These are phyloP conservation scores for Augiades crinisus DNA, from an alignment of 2,888 invertebrate species.

Conservation along the genomic window DNA sequence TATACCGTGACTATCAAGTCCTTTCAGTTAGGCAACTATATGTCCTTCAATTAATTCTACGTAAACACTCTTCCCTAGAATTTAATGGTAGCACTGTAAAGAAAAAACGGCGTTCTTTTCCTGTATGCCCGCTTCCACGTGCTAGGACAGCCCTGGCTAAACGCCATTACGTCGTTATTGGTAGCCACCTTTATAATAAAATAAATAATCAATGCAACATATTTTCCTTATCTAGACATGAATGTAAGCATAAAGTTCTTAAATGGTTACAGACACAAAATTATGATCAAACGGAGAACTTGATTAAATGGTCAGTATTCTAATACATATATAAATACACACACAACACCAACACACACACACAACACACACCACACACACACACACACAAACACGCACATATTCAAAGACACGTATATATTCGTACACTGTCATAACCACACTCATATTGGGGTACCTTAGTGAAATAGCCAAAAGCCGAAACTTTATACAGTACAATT, in stretches of 20 bases:
- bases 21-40: constrained; percentile 7
- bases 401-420: too few species aligned
- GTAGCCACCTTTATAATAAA: constrained; percentile 5
- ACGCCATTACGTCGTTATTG: background rate
- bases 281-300: constrained; percentile 1
- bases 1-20: constrained; percentile 3
- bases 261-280: constrained; percentile 1
- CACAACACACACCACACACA: too few species aligned
- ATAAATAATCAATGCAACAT: constrained; percentile 6
- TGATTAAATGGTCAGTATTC: background rate
- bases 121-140: background rate
- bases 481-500: too few species aligned
- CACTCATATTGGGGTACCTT: too few species aligned
- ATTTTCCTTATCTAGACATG: background rate
- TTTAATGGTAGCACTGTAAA: background rate
- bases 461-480: too few species aligned
- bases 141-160: constrained; percentile 2
- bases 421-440: too few species aligned
- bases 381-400: too few species aligned
- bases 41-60: background rate
- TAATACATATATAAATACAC: too few species aligned
- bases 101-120: background rate
- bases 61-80: background rate
- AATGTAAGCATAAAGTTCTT: background rate
- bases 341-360: constrained; percentile 41